These are phyloP conservation scores for Aptenodytes forsteri DNA, from an alignment of 2,113 vertebrate species.

Conservation along the genomic window DNA sequence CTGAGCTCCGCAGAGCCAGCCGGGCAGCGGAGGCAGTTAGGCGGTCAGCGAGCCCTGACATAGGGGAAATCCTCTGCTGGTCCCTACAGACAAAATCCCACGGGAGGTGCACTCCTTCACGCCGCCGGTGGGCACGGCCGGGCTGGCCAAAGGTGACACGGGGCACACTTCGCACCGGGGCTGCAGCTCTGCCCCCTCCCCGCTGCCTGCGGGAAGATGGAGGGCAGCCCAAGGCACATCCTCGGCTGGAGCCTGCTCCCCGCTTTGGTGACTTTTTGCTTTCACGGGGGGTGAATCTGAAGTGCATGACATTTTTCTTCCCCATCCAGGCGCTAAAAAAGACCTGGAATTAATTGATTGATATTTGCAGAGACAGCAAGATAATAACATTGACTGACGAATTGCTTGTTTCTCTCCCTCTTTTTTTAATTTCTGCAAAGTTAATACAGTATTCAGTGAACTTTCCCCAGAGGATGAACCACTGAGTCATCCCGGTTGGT, in stretches of 20 bases:
- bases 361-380: not conserved
- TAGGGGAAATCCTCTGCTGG: not conserved
- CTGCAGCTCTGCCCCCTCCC: not conserved
- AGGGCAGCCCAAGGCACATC: not conserved
- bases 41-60: not conserved
- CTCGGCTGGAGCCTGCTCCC: fast-evolving
- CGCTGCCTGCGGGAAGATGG: not conserved
- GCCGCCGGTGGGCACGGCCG: fast-evolving
- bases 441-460: not conserved
- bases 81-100: not conserved
- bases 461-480: not conserved
- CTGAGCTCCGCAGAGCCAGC: not conserved
- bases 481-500: fast-evolving
- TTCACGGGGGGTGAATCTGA: not conserved
- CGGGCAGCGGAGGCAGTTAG: fast-evolving
- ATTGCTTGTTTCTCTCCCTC: not conserved
- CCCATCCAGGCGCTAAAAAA: not conserved
- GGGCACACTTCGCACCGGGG: not conserved
- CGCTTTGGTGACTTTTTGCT: not conserved
- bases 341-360: not conserved
- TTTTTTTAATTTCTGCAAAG: not conserved
- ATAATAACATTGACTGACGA: not conserved
- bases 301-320: not conserved
- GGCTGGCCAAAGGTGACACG: not conserved
- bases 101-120: not conserved